Base-by-base conservation (phyloP, 2,797 vertebrate species). In the Notamacropus eugenii region DNA sequence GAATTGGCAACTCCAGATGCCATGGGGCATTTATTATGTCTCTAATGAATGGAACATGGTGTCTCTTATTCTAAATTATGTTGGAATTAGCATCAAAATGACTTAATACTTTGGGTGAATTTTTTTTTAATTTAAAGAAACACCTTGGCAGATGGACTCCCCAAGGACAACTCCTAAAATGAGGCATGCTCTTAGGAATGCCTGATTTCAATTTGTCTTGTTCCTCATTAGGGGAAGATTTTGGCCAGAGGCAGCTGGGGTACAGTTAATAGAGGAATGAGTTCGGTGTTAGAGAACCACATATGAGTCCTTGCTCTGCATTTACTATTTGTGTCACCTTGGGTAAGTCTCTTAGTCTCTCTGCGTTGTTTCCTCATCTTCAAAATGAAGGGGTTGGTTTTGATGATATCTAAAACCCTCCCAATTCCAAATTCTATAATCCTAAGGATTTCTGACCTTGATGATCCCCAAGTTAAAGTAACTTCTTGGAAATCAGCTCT, bases 81-180 rank as follows among this genome's bases (percentile, higher is more conserved):
- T 94, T 97, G 96, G 93, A 62, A 96, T 93, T 98, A 97, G 94
- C 96, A 97, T 67, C 95, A 90, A 96, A 98, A 97, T 95, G 97
- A 90, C 59, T 10, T 54, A 97, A 94, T 98, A 92, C 28, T 92
- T 97, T 54, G 93, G 96, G 92, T 87, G 74, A 87, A 46, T 87
- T 87, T 87, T 87, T 87, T 87, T 87, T 50, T 87, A 87, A 87
- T 87, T 46, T 87, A 87, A 87, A 87, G 40, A 87, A 87, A 87
- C 74, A 87, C 74, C 40, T 87, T 87, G 40, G 74, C 74, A 87
- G 74, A 87, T 87, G 74, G 74, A 87, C 58, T 62, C 92, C 94
- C 9, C 28, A 46, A 93, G 91, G 46, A 57, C 13, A 93, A 94
- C 55, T 82, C 55, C 59, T 22, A 27, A 59, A 58, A 54, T 90